Conservation (phyloP, 2,113 vertebrate species). For the Bubalus kerabau region DNA sequence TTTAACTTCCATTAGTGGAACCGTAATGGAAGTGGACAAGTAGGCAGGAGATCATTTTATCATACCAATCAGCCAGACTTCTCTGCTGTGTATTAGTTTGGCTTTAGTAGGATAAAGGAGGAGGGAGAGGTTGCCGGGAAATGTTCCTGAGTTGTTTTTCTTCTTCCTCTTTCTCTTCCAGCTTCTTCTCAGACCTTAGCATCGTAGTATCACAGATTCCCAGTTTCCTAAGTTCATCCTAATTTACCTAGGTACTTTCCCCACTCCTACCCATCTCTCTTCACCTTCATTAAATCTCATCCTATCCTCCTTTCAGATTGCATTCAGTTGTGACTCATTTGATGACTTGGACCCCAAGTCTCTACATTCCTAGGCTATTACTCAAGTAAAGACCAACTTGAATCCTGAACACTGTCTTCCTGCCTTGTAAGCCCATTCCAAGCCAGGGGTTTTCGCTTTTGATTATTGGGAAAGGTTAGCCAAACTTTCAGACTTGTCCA, state of each 20-base stretch:
- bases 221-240: background rate
- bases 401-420: background rate
- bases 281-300: background rate
- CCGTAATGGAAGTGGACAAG: background rate
- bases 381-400: background rate
- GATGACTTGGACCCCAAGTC: background rate
- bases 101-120: background rate
- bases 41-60: background rate
- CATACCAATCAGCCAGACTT: background rate
- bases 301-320: background rate
- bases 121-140: background rate
- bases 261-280: background rate
- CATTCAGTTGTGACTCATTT: slow-evolving; percentile 6
- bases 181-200: background rate
- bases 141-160: background rate
- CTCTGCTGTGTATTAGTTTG: background rate
- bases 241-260: background rate
- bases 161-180: background rate
- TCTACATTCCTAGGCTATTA: background rate
- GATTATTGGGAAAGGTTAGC: background rate
- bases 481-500: background rate
- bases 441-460: background rate
- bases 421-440: background rate
- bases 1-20: background rate
- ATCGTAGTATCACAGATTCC: background rate